Evolutionary conservation across 1,140 invertebrate genomes (phyloP), one percentile per base, ranked within the genome.

Genomic region (Archivesica marissinica): DNA sequence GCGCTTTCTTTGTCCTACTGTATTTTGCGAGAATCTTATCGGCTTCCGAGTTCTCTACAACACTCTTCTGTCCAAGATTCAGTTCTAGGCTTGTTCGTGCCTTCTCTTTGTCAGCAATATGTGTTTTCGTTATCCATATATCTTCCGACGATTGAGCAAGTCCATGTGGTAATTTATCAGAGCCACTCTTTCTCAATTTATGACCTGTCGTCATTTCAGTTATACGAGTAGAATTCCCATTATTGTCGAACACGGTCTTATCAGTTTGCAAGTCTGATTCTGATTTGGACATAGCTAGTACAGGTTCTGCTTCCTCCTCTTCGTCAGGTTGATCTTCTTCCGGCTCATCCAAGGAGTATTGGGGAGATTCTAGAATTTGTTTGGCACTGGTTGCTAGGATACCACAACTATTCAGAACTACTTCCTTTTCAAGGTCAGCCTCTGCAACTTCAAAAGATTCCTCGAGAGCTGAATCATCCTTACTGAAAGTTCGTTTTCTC

Each of bases 381-480:
- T 85, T 76, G n/a, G 82, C 74, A 77, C 64, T 85, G 15, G 91
- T 88, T 47, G 90, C 91, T 44, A 92, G 70, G 61, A 92, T 90
- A 28, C 91, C 91, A 87, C 91, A 92, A 70, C 91, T 91, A 23
- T 84, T 87, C 33, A 92, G 80, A 2, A 89, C 81, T 20, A 91
- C 88, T 59, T 90, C 90, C 30, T 78, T 52, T 15, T 81, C 56
- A n/a, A 77, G 61, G 30, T 85, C 72, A 23, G 28, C 39, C 13
- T 78, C 82, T 25, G 75, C 52, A 0, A 59, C 35, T 30, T 83
- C 80, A 56, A 17, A 54, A 38, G 56, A 35, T 35, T 76, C 82
- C 39, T 85, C 82, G 9, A 85, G 15, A 9, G 75, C 68, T 0
- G 74, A 77, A 38, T 85, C 75, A 50, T 77, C 72, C n/a, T 77